Evolutionary conservation across 2,113 vertebrate species (phyloP).

Genomic region (Gasterosteus aculeatus): DNA sequence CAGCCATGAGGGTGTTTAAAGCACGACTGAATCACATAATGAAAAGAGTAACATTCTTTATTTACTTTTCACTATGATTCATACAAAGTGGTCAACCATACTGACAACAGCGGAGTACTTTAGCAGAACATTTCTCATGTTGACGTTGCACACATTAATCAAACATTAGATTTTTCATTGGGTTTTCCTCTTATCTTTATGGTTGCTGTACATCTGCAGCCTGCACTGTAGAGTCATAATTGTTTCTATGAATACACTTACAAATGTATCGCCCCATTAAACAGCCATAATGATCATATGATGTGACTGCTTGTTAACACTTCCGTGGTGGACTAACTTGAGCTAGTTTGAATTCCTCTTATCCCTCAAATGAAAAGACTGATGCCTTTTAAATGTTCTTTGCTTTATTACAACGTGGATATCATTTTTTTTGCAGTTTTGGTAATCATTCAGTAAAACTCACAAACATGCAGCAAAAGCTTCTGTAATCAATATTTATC

Average conservation of each 20-base stretch:
- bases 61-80: slow-evolving; percentile 19
- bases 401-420: not conserved
- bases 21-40: slow-evolving; percentile 22
- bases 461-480: not conserved
- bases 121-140: slow-evolving; percentile 33
- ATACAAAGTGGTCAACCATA: not conserved
- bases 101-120: slow-evolving; percentile 4
- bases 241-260: slow-evolving; percentile 10
- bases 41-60: slow-evolving; percentile 26
- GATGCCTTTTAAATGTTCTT: not conserved
- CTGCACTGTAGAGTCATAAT: slow-evolving; percentile 15
- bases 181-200: slow-evolving; percentile 23
- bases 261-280: slow-evolving; percentile 24
- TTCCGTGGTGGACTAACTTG: not conserved
- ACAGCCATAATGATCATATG: slow-evolving; percentile 10
- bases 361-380: not conserved
- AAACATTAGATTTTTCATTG: slow-evolving; percentile 22
- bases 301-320: slow-evolving; percentile 23
- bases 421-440: not conserved
- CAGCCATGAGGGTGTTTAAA: slow-evolving; percentile 23
- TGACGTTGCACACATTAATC: slow-evolving; percentile 17
- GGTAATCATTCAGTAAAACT: too few relatives aligned
- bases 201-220: slow-evolving; percentile 1
- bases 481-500: not conserved
- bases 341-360: not conserved